Evolutionary conservation across 2,888 invertebrate genomes (phyloP).

Genomic region (Lobophora halterata): DNA sequence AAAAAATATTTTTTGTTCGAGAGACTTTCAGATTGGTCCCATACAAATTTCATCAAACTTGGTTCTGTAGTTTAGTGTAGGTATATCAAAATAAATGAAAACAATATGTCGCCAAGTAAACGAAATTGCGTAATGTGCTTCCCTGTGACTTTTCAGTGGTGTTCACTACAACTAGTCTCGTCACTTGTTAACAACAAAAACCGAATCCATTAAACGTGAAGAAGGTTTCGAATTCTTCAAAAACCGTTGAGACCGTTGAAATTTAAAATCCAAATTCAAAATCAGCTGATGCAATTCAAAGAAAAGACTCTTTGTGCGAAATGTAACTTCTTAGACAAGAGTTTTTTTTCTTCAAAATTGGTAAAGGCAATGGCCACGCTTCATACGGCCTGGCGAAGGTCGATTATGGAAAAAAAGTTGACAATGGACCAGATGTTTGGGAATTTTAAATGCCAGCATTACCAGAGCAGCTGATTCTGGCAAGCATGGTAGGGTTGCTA

Average conservation of each 20-base stretch:
- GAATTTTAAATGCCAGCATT: conserved; percentile 33
- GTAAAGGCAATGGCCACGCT: conserved; percentile 13
- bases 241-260: conserved; percentile 10
- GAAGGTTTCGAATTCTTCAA: too few species aligned
- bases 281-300: conserved; percentile 8
- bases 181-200: too few species aligned
- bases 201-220: too few species aligned
- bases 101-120: too few species aligned
- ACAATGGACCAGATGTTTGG: conserved; percentile 43
- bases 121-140: too few species aligned
- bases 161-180: too few species aligned
- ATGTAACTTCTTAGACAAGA: background rate
- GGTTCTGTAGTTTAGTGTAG: too few species aligned
- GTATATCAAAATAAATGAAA: too few species aligned
- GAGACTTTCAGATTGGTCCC: too few species aligned
- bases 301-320: conserved; percentile 8
- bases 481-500: conserved; percentile 36
- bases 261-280: conserved; percentile 3
- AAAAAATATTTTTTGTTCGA: too few species aligned
- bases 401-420: conserved; percentile 30
- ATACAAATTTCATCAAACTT: too few species aligned
- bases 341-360: conserved; percentile 17
- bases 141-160: too few species aligned
- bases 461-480: conserved; percentile 43
- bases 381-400: conserved; percentile 36